Evolutionary conservation across 37 sponge, comb jelly and placozoan species (phyloP), one percentile per base, ranked within the genome.

Genomic region (Diacarnus erythraeanus): DNA sequence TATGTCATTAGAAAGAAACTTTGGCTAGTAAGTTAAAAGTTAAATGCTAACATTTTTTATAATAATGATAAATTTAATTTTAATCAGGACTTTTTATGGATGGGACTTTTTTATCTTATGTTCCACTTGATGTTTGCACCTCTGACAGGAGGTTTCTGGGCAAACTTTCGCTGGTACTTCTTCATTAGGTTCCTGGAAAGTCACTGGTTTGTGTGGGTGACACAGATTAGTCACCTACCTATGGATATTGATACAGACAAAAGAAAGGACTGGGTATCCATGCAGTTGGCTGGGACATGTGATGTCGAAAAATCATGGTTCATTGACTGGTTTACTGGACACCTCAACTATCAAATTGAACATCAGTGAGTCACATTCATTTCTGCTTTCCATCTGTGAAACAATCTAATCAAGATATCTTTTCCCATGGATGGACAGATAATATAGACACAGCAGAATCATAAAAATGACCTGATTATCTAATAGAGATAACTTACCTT

Each of bases 201-300:
- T 59, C 93, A 88, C 66, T 93, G 93, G 93, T 93, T 93, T 79
- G 86, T 85, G 38, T 93, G 93, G 93, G 75, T 72, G 42, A 88
- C 93, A 42, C 93, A 93, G 72, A 86, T 86, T 23, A 88, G 80
- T 71, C 93, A 93, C 60, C 56, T 93, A 20, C 93, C 93, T 64
- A 93, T 93, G 93, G 59, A 81, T 57, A 74, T 93, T 43, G 86
- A 88, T 71, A 43, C 68, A 25, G 93, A 93, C 68, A 31, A 81
- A 64, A 76, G 70, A 27, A 74, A 73, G n/a, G 86, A 88, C 61
- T 93, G 93, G 93, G 77, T 77, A 10, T 64, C 86, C 2, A 68
- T 86, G 71, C 93, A 93, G 83, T 38, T 90, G 60, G 38, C 56
- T 1, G 77, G 82, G 10, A 90, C 91, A 27, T 68, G 86, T 29